Conservation (phyloP, 2,113 vertebrate genomes). For the Gracilinanus agilis region DNA sequence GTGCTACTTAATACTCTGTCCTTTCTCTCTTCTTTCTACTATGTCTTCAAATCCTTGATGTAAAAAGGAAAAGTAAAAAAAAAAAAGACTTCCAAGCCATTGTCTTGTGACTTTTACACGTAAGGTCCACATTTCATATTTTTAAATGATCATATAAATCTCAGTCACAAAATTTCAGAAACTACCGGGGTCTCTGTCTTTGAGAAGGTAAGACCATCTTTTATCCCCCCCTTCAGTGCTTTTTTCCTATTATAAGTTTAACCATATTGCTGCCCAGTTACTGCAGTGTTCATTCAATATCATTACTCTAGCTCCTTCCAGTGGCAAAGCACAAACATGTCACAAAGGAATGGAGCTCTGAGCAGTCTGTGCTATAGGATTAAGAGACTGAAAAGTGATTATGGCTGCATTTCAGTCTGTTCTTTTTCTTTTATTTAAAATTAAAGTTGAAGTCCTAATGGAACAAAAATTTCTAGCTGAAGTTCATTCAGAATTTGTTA, state of each 20-base stretch:
- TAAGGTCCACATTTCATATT: slow-evolving; percentile 67
- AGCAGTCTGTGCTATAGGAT: slow-evolving; percentile 38
- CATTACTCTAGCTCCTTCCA: slow-evolving; percentile 89
- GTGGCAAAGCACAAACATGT: slow-evolving; percentile 83
- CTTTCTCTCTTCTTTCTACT: slow-evolving; percentile 59
- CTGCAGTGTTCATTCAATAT: slow-evolving; percentile 73
- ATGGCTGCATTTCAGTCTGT: neutral
- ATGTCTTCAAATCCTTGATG: slow-evolving; percentile 74
- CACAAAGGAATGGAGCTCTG: slow-evolving; percentile 57
- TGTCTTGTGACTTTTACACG: slow-evolving; percentile 71
- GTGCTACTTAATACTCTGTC: slow-evolving; percentile 62
- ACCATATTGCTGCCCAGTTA: slow-evolving; percentile 59
- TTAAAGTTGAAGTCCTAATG: slow-evolving; percentile 22
- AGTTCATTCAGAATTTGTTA: slow-evolving; percentile 47
- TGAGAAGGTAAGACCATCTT: slow-evolving; percentile 64
- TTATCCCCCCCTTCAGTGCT: slow-evolving; percentile 10
- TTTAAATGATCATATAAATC: slow-evolving; percentile 69
- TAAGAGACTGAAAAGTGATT: neutral
- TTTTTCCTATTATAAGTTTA: slow-evolving; percentile 73
- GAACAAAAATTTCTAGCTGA: slow-evolving; percentile 52
- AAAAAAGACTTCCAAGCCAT: slow-evolving; percentile 76
- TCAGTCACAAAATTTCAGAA: slow-evolving; percentile 61
- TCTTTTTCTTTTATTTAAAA: slow-evolving; percentile 53
- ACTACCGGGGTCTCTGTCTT: slow-evolving; percentile 47
- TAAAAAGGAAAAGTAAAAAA: slow-evolving; percentile 61